Evolutionary conservation across 2,888 invertebrate genomes (phyloP).

Genomic region (Orthosia incerta): DNA sequence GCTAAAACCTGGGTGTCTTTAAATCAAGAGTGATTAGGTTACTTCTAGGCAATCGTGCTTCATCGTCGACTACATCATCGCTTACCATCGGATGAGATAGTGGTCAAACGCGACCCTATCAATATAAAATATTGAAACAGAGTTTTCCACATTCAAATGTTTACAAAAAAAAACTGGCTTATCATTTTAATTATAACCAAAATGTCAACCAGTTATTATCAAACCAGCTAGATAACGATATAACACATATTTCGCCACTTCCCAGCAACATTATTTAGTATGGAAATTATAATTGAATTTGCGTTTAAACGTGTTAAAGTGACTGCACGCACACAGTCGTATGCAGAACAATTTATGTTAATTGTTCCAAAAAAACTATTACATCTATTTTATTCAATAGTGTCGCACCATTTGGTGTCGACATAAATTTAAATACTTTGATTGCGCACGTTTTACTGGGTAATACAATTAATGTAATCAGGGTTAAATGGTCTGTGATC

Average conservation of each 20-base stretch:
- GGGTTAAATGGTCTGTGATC: constrained; percentile 31
- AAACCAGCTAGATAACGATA: not conserved
- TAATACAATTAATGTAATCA: constrained; percentile 35
- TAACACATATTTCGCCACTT: not conserved
- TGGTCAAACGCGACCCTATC: no score
- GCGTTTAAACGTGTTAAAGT: constrained; percentile 37
- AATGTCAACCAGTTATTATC: not conserved
- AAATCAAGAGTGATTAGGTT: no score
- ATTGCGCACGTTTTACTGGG: constrained; percentile 29
- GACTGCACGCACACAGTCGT: constrained; percentile 29
- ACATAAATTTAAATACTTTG: constrained; percentile 55
- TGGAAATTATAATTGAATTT: constrained; percentile 48
- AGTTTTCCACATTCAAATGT: not conserved
- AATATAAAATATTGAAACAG: no score
- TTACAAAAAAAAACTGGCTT: not conserved
- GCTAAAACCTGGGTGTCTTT: no score
- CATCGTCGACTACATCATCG: no score
- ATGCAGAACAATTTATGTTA: constrained; percentile 39
- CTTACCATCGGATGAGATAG: no score
- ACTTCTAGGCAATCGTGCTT: no score
- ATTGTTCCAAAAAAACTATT: constrained; percentile 45
- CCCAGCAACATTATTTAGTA: constrained; percentile 41
- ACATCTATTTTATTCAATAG: constrained; percentile 49
- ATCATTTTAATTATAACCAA: not conserved
- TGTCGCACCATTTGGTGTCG: constrained; percentile 40